phyloP scores from a whole-genome alignment of 2,113 vertebrate species.

The Strix aluco region DNA sequence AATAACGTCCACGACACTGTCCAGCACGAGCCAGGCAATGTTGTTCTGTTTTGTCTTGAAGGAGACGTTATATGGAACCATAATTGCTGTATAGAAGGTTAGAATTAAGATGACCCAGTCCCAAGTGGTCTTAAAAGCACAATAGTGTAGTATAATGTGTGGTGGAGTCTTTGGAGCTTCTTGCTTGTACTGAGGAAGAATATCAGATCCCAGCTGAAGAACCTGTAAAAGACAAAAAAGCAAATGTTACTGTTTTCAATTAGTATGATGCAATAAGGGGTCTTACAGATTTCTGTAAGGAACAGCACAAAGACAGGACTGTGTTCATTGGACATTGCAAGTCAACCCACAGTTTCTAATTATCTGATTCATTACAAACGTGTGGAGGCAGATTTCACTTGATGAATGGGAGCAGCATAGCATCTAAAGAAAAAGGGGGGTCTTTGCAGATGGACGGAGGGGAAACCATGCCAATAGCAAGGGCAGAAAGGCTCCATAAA shows the following conservation, averaged over 20 bases:
- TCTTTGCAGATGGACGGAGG: not conserved
- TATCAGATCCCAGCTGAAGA: constrained; percentile 94
- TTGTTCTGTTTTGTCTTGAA: constrained; percentile 99
- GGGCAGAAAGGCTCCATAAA: not conserved
- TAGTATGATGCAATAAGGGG: not conserved
- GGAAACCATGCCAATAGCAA: not conserved
- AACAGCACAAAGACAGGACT: not conserved
- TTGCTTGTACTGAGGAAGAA: constrained; percentile 97
- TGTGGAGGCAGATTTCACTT: not conserved
- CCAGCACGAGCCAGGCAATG: constrained; percentile 96
- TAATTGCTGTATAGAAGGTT: constrained; percentile 98
- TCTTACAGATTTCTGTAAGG: not conserved
- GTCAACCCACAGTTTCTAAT: not conserved
- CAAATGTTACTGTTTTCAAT: not conserved
- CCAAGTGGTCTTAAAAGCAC: constrained; percentile 98
- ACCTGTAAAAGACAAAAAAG: constrained; percentile 78
- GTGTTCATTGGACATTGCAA: not conserved
- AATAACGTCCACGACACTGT: constrained; percentile 97
- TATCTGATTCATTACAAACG: not conserved
- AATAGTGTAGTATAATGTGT: constrained; percentile 97
- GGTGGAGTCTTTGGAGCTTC: constrained; percentile 97
- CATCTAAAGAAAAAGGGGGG: not conserved
- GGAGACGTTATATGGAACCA: constrained; percentile 97
- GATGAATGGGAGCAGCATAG: not conserved
- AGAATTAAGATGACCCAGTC: constrained; percentile 98